A percentile compares a stretch with the other conserved stretches of the same genome.
These are phyloP conservation scores for Osmerus eperlanus DNA, from an alignment of 2,113 vertebrate genomes.

Conservation along the genomic window DNA sequence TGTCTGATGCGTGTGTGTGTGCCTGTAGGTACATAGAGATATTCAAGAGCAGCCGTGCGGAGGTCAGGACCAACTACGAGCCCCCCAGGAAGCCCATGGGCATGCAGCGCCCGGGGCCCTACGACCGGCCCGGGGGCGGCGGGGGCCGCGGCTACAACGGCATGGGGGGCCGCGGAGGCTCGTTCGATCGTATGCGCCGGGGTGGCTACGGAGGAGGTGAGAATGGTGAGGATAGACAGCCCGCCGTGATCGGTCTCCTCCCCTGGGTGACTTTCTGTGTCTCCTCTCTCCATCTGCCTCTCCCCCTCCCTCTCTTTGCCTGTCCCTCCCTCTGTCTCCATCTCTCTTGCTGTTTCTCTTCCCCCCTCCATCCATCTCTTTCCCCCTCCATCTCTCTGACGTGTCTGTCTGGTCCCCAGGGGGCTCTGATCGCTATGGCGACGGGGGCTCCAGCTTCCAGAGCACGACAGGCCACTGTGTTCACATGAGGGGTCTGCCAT, in stretches of 20 bases:
- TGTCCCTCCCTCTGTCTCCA: no score
- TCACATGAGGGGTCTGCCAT: conserved; percentile 98
- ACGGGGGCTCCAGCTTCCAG: conserved; percentile 89
- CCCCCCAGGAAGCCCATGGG: conserved; percentile 93
- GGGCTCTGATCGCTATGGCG: conserved; percentile 89
- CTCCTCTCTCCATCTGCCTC: no score
- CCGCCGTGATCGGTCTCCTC: background rate
- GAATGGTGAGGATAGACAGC: conserved; percentile 26
- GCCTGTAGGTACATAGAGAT: conserved; percentile 97
- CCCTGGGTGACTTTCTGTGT: background rate
- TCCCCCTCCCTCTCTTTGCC: no score
- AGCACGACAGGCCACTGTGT: conserved; percentile 98
- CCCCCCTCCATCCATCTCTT: no score
- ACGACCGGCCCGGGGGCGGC: conserved; percentile 83
- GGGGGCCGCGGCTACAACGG: conserved; percentile 91
- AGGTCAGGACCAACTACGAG: conserved; percentile 97
- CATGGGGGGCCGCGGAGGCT: conserved; percentile 78
- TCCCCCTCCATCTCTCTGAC: background rate
- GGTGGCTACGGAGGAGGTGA: conserved; percentile 93
- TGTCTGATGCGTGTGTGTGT: conserved; percentile 45
- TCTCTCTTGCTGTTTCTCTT: no score
- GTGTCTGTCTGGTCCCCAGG: conserved; percentile 53
- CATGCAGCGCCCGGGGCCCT: conserved; percentile 95
- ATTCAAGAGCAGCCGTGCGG: conserved; percentile 98
- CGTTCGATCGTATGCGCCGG: conserved; percentile 93